A percentile compares a stretch with the other conserved stretches of the same genome.
Conservation (phyloP, 2,888 invertebrate species). For the Pelosia muscerda region DNA sequence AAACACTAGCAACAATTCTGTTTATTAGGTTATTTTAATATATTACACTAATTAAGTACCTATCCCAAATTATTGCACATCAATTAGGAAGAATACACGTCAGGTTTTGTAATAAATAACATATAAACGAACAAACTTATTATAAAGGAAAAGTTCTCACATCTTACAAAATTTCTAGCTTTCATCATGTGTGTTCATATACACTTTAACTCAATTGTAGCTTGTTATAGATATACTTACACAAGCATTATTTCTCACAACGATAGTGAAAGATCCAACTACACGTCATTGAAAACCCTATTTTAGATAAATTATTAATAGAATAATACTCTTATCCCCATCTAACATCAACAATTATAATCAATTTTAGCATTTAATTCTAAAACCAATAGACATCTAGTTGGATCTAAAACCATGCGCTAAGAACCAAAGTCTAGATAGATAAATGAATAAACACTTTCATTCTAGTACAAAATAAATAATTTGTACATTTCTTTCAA, state of each 20-base stretch:
- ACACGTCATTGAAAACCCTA: neutral
- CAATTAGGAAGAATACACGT: constrained; percentile 54
- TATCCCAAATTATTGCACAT: constrained; percentile 72
- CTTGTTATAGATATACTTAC: neutral
- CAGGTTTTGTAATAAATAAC: constrained; percentile 59
- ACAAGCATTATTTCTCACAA: neutral
- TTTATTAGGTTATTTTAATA: constrained; percentile 49
- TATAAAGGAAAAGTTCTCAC: neutral
- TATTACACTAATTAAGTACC: constrained; percentile 42
- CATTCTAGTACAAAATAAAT: constrained; percentile 18
- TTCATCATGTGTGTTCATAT: neutral
- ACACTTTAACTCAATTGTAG: neutral
- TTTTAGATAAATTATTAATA: constrained; percentile 4
- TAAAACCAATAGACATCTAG: neutral
- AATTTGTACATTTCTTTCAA: constrained; percentile 25
- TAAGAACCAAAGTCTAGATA: neutral
- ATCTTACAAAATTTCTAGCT: neutral
- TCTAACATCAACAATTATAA: neutral
- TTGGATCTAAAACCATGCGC: neutral
- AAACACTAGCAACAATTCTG: constrained; percentile 2
- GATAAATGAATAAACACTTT: neutral
- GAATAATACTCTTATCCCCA: neutral
- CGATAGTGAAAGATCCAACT: neutral
- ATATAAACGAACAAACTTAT: constrained; percentile 13
- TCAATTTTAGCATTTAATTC: neutral